These are phyloP conservation scores for Xanthia togata DNA, from an alignment of 2,888 invertebrate species.

Conservation along the genomic window DNA sequence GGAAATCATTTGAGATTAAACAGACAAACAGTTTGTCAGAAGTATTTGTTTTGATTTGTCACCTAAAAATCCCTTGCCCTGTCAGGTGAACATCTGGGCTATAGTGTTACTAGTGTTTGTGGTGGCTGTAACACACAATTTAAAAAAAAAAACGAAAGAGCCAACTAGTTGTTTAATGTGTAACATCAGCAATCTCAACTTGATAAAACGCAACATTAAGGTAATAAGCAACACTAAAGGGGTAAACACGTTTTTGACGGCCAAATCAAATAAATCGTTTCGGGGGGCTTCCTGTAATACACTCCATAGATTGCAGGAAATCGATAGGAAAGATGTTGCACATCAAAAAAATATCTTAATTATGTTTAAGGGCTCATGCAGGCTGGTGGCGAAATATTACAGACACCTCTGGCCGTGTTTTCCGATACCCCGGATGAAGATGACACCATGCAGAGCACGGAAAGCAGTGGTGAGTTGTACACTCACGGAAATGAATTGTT, in stretches of 20 bases:
- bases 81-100: background rate
- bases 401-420: slow-evolving; percentile 82
- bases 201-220: too few species aligned
- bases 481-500: background rate
- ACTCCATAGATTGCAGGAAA: too few species aligned
- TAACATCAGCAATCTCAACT: too few species aligned
- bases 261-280: too few species aligned
- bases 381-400: slow-evolving; percentile 81
- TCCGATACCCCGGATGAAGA: slow-evolving; percentile 83
- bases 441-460: slow-evolving; percentile 85
- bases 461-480: slow-evolving; percentile 78
- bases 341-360: background rate
- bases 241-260: too few species aligned
- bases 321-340: too few species aligned
- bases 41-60: background rate
- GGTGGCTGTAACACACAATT: background rate
- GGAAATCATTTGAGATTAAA: background rate
- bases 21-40: background rate
- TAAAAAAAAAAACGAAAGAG: too few species aligned
- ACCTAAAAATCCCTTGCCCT: too few species aligned
- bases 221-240: too few species aligned
- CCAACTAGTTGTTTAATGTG: too few species aligned
- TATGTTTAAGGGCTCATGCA: slow-evolving; percentile 80
- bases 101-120: background rate
- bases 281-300: too few species aligned